Evolutionary conservation across 2,113 vertebrate species (phyloP).

Genomic region (Ornithorhynchus anatinus): DNA sequence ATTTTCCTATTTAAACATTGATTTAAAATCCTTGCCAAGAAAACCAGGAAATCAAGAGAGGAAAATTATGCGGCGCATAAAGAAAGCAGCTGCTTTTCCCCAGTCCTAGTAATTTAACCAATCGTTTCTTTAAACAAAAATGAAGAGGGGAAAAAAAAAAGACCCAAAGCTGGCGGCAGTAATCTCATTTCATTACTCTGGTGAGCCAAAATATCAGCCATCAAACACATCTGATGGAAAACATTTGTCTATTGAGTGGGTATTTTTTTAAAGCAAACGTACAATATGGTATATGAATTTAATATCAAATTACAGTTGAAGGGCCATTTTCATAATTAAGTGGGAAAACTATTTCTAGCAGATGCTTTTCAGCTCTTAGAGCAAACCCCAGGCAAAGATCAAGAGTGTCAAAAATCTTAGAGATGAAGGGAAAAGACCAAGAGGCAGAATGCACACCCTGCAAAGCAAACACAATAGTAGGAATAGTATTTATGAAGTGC

Average conservation of each 20-base stretch:
- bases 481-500: no score
- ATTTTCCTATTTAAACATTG: conserved; percentile 62
- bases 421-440: not conserved
- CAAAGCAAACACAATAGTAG: no score
- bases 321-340: conserved; percentile 42
- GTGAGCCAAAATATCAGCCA: conserved; percentile 39
- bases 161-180: conserved; percentile 37
- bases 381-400: conserved; percentile 32
- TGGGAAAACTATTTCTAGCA: conserved; percentile 49
- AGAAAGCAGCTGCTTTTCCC: conserved; percentile 55
- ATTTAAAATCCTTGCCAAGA: conserved; percentile 61
- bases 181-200: conserved; percentile 50
- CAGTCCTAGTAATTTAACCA: conserved; percentile 49
- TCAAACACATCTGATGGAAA: conserved; percentile 44
- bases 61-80: conserved; percentile 50
- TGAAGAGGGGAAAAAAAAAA: not conserved
- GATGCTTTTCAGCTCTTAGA: conserved; percentile 33
- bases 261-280: conserved; percentile 53
- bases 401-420: conserved; percentile 15
- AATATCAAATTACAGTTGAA: conserved; percentile 46
- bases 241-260: not conserved
- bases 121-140: conserved; percentile 53
- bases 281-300: conserved; percentile 47
- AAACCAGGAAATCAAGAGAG: conserved; percentile 53
- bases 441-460: not conserved